A percentile compares a stretch with the other conserved stretches of the same genome.
Conservation (phyloP, 2,797 vertebrate genomes). For the Coilia nasus region DNA sequence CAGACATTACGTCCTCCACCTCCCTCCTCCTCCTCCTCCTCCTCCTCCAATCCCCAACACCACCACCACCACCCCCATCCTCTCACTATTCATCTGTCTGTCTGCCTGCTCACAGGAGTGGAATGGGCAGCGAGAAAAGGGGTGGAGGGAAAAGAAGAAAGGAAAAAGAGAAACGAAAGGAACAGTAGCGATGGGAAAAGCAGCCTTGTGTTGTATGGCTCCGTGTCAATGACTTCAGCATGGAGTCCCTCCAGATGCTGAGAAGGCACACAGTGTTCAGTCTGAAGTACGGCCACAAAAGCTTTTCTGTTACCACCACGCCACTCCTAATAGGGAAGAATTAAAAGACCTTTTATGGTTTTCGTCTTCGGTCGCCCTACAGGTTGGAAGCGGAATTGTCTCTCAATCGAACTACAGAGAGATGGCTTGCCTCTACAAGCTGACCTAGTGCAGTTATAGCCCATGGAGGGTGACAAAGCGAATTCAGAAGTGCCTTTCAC, state of each 20-base stretch:
- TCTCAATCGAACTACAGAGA: too few relatives aligned
- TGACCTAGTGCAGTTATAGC: too few relatives aligned
- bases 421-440: too few relatives aligned
- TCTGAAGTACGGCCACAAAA: background rate
- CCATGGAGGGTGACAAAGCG: too few relatives aligned
- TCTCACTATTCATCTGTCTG: background rate
- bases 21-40: background rate
- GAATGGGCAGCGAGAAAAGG: background rate
- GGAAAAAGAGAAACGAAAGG: background rate
- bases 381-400: too few relatives aligned
- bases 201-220: background rate
- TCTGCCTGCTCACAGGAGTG: background rate
- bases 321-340: background rate
- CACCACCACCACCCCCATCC: background rate
- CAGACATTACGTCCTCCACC: background rate
- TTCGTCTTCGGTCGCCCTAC: too few relatives aligned
- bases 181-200: constrained; percentile 15
- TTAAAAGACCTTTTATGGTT: background rate
- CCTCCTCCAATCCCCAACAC: background rate
- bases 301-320: background rate
- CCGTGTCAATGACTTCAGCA: constrained; percentile 2
- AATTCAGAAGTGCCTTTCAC: too few relatives aligned
- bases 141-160: background rate
- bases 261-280: background rate
- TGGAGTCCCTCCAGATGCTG: background rate